Percentiles rank a stretch among this genome's conserved stretches.
Evolutionary conservation across 2,888 invertebrate genomes (phyloP).

Genomic region (Lagria hirta): DNA sequence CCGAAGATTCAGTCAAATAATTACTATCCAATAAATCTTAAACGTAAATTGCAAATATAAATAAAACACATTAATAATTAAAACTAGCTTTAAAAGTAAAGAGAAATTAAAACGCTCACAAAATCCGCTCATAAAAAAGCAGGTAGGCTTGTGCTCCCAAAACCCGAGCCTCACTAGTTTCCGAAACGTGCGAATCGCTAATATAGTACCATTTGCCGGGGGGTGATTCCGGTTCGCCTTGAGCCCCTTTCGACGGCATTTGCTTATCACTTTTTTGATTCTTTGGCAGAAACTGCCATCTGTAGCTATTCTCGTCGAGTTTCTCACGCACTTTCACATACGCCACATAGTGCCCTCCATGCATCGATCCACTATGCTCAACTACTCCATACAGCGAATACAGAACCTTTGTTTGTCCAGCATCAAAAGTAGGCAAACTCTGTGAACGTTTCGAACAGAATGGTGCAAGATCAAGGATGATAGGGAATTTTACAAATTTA

Average conservation of each 20-base stretch:
- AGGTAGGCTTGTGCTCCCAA: conserved; percentile 89
- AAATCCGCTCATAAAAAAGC: conserved; percentile 92
- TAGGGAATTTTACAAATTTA: conserved; percentile 84
- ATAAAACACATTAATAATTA: conserved; percentile 1
- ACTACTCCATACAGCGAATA: conserved; percentile 95
- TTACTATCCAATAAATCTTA: too few relatives aligned
- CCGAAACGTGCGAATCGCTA: conserved; percentile 85
- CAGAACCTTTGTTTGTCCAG: conserved; percentile 57
- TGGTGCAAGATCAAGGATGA: conserved; percentile 83
- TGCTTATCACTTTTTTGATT: conserved; percentile 50
- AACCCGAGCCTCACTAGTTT: conserved; percentile 78
- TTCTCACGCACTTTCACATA: conserved; percentile 85
- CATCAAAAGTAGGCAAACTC: conserved; percentile 58
- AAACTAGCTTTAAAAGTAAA: too few relatives aligned
- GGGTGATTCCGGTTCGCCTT: conserved; percentile 55
- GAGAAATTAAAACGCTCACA: conserved; percentile 54
- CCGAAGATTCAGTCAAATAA: too few relatives aligned
- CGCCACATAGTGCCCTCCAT: conserved; percentile 90
- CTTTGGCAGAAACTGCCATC: conserved; percentile 72
- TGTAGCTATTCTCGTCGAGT: conserved; percentile 63
- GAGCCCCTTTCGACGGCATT: conserved; percentile 52
- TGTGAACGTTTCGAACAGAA: conserved; percentile 74
- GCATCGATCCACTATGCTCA: conserved; percentile 89
- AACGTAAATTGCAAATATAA: too few relatives aligned
- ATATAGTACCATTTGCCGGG: conserved; percentile 90